phyloP scores from a whole-genome alignment of 2,113 vertebrate genomes.

The Mungos mungo region DNA sequence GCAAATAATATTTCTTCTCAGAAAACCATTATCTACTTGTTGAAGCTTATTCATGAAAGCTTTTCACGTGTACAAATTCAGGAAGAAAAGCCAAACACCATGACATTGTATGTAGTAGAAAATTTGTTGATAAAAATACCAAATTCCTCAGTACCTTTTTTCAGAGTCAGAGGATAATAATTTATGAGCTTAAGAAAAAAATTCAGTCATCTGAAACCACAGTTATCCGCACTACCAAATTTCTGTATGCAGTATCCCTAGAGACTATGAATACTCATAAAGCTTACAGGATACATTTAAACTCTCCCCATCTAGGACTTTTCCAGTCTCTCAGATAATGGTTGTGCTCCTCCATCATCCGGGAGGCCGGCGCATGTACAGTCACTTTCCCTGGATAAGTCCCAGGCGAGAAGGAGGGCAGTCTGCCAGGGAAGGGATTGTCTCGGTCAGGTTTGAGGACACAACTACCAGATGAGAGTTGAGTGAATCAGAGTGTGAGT shows the following conservation, averaged over 20 bases:
- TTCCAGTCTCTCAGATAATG: background rate
- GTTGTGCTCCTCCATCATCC: rapidly evolving
- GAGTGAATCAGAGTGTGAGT: background rate
- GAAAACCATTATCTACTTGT: background rate
- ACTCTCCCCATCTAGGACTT: background rate
- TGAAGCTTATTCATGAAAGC: background rate
- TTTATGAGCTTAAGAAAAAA: background rate
- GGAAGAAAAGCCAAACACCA: background rate
- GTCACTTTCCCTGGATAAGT: background rate
- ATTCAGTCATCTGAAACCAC: background rate
- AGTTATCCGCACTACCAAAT: background rate
- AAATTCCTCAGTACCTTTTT: background rate
- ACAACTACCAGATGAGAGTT: background rate
- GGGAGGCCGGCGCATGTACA: background rate
- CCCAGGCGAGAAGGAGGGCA: background rate
- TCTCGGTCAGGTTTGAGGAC: background rate
- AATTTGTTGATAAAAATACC: background rate
- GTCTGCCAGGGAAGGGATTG: background rate
- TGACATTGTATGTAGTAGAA: background rate
- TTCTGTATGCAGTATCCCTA: background rate
- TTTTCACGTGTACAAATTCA: background rate
- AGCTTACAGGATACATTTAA: background rate
- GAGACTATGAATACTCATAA: background rate
- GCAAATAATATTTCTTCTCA: conserved; percentile 9
- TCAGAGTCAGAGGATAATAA: background rate